phyloP scores from a whole-genome alignment of 2,113 vertebrate genomes.

The Microcebus murinus region DNA sequence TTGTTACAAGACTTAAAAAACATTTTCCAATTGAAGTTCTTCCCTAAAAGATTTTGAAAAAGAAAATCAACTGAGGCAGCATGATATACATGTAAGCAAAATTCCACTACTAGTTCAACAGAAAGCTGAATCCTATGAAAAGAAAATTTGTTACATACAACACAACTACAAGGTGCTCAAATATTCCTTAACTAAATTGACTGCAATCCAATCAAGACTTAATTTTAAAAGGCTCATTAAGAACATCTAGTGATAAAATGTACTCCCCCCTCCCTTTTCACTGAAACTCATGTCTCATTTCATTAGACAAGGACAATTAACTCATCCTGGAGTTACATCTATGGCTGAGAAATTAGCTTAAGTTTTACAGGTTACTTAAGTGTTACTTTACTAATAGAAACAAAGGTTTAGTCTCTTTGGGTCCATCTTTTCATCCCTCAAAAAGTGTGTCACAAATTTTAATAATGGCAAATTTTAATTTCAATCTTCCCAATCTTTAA shows the following conservation, averaged over 20 bases:
- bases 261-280: slow-evolving; percentile 55
- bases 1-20: slow-evolving; percentile 53
- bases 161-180: slow-evolving; percentile 61
- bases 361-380: slow-evolving; percentile 69
- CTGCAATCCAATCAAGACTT: slow-evolving; percentile 76
- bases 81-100: slow-evolving; percentile 29
- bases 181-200: slow-evolving; percentile 69
- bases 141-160: slow-evolving; percentile 49
- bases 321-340: slow-evolving; percentile 62
- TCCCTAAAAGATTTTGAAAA: slow-evolving; percentile 72
- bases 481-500: background rate
- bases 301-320: slow-evolving; percentile 79
- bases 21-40: slow-evolving; percentile 59
- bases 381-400: slow-evolving; percentile 64
- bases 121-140: slow-evolving; percentile 44
- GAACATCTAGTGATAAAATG: slow-evolving; percentile 67
- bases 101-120: slow-evolving; percentile 25
- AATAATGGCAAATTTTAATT: background rate
- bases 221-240: slow-evolving; percentile 79
- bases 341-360: slow-evolving; percentile 66
- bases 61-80: slow-evolving; percentile 45
- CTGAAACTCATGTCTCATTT: slow-evolving; percentile 70
- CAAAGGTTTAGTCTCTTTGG: slow-evolving; percentile 28
- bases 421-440: background rate
- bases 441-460: slow-evolving; percentile 12